These are phyloP conservation scores for Heliconius hortense DNA, from an alignment of 2,888 invertebrate genomes.

Conservation along the genomic window DNA sequence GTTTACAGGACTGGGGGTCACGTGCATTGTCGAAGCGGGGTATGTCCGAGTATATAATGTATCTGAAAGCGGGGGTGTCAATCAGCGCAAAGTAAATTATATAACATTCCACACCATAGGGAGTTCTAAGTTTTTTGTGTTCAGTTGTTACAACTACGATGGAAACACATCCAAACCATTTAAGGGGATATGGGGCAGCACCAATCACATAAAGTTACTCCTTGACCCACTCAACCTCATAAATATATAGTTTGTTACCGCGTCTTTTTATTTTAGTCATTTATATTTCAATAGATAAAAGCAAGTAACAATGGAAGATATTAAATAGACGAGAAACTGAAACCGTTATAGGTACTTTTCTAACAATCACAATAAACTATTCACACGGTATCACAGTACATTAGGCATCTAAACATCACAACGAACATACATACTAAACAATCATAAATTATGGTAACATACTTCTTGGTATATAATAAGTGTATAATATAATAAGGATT, in stretches of 20 bases:
- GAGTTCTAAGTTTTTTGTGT: conserved; percentile 55
- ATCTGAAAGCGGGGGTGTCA: conserved; percentile 58
- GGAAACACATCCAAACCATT: conserved; percentile 71
- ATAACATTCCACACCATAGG: conserved; percentile 63
- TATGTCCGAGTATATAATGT: conserved; percentile 49
- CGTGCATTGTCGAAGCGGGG: conserved; percentile 44
- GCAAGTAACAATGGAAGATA: background rate
- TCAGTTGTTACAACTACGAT: conserved; percentile 65
- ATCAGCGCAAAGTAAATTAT: conserved; percentile 63
- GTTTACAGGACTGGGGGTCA: conserved; percentile 39
- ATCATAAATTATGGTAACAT: background rate
- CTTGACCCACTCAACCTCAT: conserved; percentile 70
- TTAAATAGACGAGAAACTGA: background rate
- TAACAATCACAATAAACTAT: background rate
- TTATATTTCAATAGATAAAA: background rate
- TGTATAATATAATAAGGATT: too few relatives aligned
- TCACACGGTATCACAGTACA: background rate
- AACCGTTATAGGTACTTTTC: background rate
- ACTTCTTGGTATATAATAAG: background rate
- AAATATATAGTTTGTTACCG: conserved; percentile 47
- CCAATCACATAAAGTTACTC: conserved; percentile 78
- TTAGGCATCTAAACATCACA: background rate
- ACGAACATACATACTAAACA: background rate
- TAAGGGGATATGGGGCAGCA: conserved; percentile 76
- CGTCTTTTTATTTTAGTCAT: background rate